Evolutionary conservation across 2,888 invertebrate genomes (phyloP), one percentile per base, ranked within the genome.

Genomic region (Apamea sordens): DNA sequence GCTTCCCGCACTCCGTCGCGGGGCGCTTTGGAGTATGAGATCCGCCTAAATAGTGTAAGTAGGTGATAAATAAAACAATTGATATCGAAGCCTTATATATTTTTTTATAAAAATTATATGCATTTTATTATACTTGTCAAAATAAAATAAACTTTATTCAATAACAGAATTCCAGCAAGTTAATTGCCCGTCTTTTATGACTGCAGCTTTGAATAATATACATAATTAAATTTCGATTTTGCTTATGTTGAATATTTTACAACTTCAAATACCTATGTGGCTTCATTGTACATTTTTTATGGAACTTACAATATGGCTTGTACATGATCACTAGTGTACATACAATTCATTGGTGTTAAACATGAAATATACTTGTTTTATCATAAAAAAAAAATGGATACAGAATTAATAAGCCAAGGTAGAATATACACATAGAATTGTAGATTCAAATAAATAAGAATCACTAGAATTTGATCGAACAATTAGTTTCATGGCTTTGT

Each of bases 71-170:
- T 95, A 94, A 96, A 95, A 95, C 92, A 93, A 88, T 86, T 86
- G 70, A 85, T 89, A 83, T 90, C 88, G 91, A 95, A 96, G 96
- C 96, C 92, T 94, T 95, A 93, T 94, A 93, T 93, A 93, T 95
- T 95, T 94, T 93, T 95, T 94, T 94, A 93, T 94, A 94, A 94
- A 96, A 96, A 95, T 95, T 95, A 96, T 94, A 95, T 95, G 94
- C 94, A 94, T 94, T 95, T 94, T 91, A 93, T 93, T 93, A 94
- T 93, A 95, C 90, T 93, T 93, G 93, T 95, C 93, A 94, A 92
- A 93, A 93, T 94, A 94, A 95, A 93, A 94, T 92, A 92, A 92
- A 87, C 89, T 89, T 90, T 91, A 88, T 90, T 92, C 74, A 80
- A 74, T 89, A 88, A 88, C 88, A 87, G 82, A 88, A 87, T 71